phyloP scores from a whole-genome alignment of 92 coral and sea anemone species.

The Heteractis magnifica region DNA sequence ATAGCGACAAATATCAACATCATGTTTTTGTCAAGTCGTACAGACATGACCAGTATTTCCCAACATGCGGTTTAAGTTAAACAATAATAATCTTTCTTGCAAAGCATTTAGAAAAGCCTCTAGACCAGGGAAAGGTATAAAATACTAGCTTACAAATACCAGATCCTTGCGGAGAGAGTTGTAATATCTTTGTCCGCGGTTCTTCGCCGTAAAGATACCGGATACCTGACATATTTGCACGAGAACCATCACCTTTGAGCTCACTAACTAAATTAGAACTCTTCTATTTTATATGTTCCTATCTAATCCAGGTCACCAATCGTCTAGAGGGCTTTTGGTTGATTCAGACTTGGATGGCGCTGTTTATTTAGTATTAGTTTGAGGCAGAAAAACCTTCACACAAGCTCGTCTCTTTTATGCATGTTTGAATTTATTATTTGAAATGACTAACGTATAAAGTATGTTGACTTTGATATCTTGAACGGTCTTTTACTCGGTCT shows the following conservation, averaged over 20 bases:
- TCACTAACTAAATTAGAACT: slow-evolving; percentile 7
- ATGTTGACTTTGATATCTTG: not conserved
- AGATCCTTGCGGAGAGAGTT: not conserved
- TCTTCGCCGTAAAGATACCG: not conserved
- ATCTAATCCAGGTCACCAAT: slow-evolving; percentile 4
- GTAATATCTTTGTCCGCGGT: not conserved
- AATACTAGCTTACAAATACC: too few species aligned
- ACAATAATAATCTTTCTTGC: not conserved
- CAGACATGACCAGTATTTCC: not conserved
- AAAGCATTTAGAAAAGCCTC: not conserved
- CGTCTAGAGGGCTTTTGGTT: not conserved
- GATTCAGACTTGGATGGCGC: not conserved
- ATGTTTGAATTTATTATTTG: not conserved
- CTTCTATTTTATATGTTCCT: not conserved
- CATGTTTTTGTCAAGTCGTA: not conserved
- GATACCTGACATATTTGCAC: not conserved
- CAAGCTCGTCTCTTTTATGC: not conserved
- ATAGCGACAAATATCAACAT: not conserved
- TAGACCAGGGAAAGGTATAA: not conserved
- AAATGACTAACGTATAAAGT: too few species aligned
- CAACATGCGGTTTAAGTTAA: not conserved
- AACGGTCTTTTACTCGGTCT: too few species aligned
- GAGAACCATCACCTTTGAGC: slow-evolving; percentile 2
- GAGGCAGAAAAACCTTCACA: not conserved
- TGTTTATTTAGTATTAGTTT: not conserved